Conservation (phyloP, 2,113 vertebrate species). For the Poeciliopsis occidentalis region DNA sequence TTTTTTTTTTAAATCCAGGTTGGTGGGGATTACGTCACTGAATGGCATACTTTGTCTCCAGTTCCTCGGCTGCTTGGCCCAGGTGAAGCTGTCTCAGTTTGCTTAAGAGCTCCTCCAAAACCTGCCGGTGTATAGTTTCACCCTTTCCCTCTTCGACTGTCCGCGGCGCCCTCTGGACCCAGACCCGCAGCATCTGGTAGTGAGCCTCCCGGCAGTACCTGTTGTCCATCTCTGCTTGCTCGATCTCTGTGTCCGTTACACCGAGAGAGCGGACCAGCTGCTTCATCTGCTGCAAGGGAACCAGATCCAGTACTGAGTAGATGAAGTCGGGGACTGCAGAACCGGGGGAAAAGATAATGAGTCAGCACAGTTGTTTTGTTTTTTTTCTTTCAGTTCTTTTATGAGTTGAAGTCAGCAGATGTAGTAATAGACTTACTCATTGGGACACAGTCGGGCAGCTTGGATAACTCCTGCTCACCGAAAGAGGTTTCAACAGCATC, state of each 20-base stretch:
- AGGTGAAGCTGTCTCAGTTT: constrained; percentile 73
- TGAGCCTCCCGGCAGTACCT: constrained; percentile 70
- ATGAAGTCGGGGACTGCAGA: constrained; percentile 71
- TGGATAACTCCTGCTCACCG: constrained; percentile 17
- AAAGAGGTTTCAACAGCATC: not conserved
- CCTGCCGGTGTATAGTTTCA: constrained; percentile 44
- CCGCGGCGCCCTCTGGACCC: constrained; percentile 55
- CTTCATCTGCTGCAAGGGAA: constrained; percentile 74
- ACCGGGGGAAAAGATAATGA: not conserved
- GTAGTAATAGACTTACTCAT: constrained; percentile 65
- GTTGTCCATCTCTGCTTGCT: constrained; percentile 73
- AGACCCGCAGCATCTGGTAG: constrained; percentile 80
- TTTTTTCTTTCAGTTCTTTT: not conserved
- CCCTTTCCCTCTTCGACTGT: constrained; percentile 19
- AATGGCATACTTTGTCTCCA: constrained; percentile 70
- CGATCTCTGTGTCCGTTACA: constrained; percentile 77
- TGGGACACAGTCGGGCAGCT: constrained; percentile 77
- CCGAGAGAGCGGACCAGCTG: constrained; percentile 76
- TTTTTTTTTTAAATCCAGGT: constrained; percentile 11
- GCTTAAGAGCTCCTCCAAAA: constrained; percentile 64
- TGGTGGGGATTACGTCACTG: constrained; percentile 33
- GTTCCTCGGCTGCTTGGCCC: constrained; percentile 66
- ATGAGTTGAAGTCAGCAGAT: constrained; percentile 8
- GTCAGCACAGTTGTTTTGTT: constrained; percentile 7
- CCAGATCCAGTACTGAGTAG: constrained; percentile 75